Conservation (phyloP, 2,797 vertebrate genomes). For the Amazonetta brasiliensis region DNA sequence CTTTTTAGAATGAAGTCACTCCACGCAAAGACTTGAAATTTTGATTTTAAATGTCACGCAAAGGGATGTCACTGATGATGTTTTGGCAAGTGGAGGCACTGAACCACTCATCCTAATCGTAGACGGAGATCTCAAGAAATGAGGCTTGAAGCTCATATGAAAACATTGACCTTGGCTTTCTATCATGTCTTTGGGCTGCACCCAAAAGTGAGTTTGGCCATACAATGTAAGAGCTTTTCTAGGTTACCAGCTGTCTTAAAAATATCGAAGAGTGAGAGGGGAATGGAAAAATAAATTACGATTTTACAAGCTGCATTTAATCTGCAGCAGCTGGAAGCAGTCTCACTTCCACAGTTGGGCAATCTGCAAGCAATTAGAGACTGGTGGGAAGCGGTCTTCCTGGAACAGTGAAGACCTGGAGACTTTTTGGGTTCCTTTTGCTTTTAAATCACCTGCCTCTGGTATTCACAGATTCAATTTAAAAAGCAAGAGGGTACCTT, state of each 20-base stretch:
- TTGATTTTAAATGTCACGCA: neutral
- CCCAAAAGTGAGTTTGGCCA: accelerated
- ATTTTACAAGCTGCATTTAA: neutral
- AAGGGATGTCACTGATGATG: neutral
- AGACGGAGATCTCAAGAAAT: accelerated
- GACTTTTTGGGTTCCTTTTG: neutral
- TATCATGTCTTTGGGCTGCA: neutral
- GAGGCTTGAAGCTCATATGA: accelerated
- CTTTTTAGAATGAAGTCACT: neutral
- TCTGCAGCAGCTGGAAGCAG: accelerated
- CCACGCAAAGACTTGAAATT: neutral
- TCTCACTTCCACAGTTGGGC: neutral
- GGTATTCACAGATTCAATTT: neutral
- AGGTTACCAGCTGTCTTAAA: neutral
- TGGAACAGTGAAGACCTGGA: neutral
- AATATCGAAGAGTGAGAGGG: neutral
- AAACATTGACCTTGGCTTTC: neutral
- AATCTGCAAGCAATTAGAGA: neutral
- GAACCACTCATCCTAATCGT: accelerated
- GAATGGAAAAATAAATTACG: neutral
- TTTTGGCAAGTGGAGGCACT: neutral
- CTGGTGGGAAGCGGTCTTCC: neutral
- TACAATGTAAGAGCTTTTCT: neutral
- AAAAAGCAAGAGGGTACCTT: neutral
- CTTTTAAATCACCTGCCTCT: neutral